Percentiles rank a stretch among this genome's conserved stretches.
Evolutionary conservation across 2,888 invertebrate genomes (phyloP).

Genomic region (Metallyticus violacea): DNA sequence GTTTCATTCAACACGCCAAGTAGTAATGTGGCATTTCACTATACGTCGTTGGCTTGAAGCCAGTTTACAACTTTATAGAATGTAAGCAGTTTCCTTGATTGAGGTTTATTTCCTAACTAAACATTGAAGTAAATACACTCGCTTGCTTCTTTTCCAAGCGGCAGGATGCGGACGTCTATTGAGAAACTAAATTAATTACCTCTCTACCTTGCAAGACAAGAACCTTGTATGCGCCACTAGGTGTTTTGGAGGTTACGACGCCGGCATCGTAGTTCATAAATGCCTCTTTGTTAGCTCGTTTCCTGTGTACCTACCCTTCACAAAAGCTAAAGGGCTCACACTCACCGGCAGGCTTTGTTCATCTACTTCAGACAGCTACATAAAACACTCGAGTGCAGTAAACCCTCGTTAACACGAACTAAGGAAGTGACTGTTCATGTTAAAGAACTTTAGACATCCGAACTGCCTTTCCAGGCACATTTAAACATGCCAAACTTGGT

Average conservation of each 20-base stretch:
- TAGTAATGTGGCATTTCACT: no score
- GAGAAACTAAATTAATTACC: not conserved
- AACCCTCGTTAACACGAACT: not conserved
- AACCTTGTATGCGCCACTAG: not conserved
- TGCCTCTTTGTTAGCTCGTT: not conserved
- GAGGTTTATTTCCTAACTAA: not conserved
- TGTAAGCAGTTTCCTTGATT: not conserved
- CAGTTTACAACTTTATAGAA: not conserved
- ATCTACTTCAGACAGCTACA: not conserved
- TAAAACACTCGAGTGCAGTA: not conserved
- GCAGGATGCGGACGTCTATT: not conserved
- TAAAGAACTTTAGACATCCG: no score
- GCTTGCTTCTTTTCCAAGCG: not conserved
- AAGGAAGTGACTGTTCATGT: no score
- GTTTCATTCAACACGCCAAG: no score
- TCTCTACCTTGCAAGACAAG: not conserved
- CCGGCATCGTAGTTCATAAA: not conserved
- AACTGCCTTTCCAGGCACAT: no score
- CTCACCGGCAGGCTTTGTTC: not conserved
- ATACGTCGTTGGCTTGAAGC: no score
- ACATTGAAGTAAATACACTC: not conserved
- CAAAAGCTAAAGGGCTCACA: not conserved
- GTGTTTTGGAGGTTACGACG: not conserved
- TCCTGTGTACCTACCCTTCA: not conserved
- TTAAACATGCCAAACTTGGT: no score